Base-by-base conservation (phyloP, 2,797 vertebrate species). In the Florisuga fusca region DNA sequence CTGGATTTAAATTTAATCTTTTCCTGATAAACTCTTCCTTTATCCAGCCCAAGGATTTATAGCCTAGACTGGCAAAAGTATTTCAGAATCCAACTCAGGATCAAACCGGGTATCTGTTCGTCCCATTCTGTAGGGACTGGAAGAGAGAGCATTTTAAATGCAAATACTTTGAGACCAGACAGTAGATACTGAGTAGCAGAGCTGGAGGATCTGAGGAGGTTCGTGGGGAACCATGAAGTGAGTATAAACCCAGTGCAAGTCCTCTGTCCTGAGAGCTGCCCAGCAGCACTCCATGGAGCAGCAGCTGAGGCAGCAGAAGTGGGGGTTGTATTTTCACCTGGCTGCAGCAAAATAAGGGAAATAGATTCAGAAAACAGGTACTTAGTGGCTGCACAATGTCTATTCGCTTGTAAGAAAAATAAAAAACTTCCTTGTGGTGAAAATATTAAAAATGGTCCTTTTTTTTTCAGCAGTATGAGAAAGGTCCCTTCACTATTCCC, bases 1-100 rank as follows among this genome's bases (percentile, higher is more conserved):
- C 29, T 77, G 57, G 61, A 54, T 84, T 97, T 95, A 94, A 94
- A 79, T 67, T 48, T 97, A 96, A 96, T 95, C 94, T 94, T 74
- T 82, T 92, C 59, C 78, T 93, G 95, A 97, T 93, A 96, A 93
- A 90, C 67, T 83, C 84, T 89, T 48, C 27, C 43, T 94, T 92
- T 73, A 68, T 71, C 66, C 64, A 78, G 50, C 57, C 59, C 31
- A 61, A 79, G 85, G 79, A 89, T 91, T 96, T 94, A 88, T 22
- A 86, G 19, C 41, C 33, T 67, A 82, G 62, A 38, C 72, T 55
- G 57, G 22, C 82, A 41, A 46, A 91, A 91, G 9, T 41, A 19
- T 95, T 94, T 94, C 45, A 84, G 43, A 76, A 29, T 81, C 55
- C 55, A 89, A 64, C 36, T 22, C n/a, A 9, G 78, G 34, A 85